phyloP scores from a whole-genome alignment of 2,797 vertebrate species.

The Lacerta bilineata region DNA sequence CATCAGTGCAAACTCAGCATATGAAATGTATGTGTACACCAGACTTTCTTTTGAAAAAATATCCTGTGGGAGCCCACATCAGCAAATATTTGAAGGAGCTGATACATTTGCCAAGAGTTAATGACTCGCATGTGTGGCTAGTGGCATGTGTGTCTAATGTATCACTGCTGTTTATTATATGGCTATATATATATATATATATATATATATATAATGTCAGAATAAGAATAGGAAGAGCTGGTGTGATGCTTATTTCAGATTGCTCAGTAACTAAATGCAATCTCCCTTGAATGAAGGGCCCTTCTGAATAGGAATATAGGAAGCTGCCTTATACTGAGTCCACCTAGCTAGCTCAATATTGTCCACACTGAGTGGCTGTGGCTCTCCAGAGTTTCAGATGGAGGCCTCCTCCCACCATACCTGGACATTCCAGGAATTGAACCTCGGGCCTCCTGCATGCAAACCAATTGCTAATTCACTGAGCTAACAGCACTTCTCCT shows the following conservation, averaged over 20 bases:
- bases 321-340: too few species aligned
- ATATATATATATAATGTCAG: not conserved
- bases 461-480: too few species aligned
- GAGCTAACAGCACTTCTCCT: too few species aligned
- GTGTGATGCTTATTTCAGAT: not conserved
- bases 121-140: conserved; percentile 33
- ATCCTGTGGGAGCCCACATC: conserved; percentile 26
- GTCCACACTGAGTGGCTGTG: too few species aligned
- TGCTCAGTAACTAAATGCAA: not conserved
- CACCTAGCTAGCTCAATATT: too few species aligned
- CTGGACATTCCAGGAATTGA: too few species aligned
- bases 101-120: conserved; percentile 24
- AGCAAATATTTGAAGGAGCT: conserved; percentile 33
- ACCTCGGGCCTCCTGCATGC: too few species aligned
- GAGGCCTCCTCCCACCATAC: too few species aligned
- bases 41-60: conserved; percentile 11
- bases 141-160: conserved; percentile 25
- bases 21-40: conserved; percentile 4
- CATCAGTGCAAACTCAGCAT: conserved; percentile 27
- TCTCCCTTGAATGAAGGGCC: not conserved
- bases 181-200: not conserved
- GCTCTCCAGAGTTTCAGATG: too few species aligned
- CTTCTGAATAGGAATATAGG: not conserved
- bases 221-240: not conserved
- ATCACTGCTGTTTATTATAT: conserved; percentile 21